phyloP scores from a whole-genome alignment of 2,888 invertebrate genomes.

The Flexamia atlantica region DNA sequence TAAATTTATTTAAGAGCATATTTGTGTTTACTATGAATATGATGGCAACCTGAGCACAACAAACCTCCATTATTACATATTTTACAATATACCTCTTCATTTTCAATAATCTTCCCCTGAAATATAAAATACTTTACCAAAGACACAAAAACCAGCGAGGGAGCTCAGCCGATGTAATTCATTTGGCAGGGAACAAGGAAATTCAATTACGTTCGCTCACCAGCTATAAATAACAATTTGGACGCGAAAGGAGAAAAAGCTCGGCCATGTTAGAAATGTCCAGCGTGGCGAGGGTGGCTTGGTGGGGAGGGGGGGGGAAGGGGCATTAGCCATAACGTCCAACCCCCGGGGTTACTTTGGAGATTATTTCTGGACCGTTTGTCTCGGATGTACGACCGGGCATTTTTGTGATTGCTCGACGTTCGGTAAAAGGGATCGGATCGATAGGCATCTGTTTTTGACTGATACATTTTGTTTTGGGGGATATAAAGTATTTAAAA shows the following conservation, averaged over 20 bases:
- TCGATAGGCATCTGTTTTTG: not conserved
- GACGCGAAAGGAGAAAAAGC: conserved; percentile 39
- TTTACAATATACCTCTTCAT: not conserved
- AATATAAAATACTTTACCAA: conserved; percentile 31
- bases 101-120: not conserved
- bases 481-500: too few species aligned
- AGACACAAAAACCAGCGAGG: conserved; percentile 19
- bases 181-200: conserved; percentile 48
- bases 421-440: not conserved
- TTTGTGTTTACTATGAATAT: too few species aligned
- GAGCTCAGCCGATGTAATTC: conserved; percentile 13
- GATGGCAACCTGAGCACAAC: too few species aligned
- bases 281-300: conserved; percentile 6
- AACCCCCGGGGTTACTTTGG: conserved; percentile 52
- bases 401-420: conserved; percentile 26
- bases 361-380: conserved; percentile 50
- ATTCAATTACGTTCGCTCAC: conserved; percentile 37
- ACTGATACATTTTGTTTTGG: not conserved
- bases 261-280: conserved; percentile 56
- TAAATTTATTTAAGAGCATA: too few species aligned
- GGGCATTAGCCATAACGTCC: conserved; percentile 44
- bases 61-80: too few species aligned
- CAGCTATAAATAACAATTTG: conserved; percentile 57
- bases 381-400: conserved; percentile 7
- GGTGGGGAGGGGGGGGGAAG: not conserved